Conservation (phyloP, 2,888 invertebrate genomes). For the Catocala nupta region DNA sequence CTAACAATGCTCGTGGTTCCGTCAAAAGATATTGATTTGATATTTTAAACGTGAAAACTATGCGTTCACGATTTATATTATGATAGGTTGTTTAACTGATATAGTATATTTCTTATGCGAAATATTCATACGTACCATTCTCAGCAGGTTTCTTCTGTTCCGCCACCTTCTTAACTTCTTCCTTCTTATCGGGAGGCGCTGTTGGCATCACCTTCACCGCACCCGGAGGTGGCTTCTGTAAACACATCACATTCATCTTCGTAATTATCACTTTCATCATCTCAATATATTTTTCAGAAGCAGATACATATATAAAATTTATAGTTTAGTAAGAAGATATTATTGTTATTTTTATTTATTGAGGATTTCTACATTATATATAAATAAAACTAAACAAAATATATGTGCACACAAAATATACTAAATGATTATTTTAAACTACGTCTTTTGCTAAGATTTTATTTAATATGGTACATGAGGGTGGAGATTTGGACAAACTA, state of each 20-base stretch:
- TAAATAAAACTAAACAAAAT: no score
- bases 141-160: slow-evolving; percentile 79
- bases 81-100: background rate
- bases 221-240: slow-evolving; percentile 92
- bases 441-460: background rate
- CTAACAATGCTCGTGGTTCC: no score
- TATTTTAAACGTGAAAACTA: no score
- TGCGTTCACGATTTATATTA: no score
- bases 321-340: no score
- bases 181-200: slow-evolving; percentile 88
- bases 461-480: no score
- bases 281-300: background rate
- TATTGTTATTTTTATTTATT: no score
- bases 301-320: background rate
- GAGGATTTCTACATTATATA: no score
- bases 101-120: background rate
- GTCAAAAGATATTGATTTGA: no score
- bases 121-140: slow-evolving; percentile 66
- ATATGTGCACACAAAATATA: background rate
- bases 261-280: background rate
- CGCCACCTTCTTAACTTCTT: slow-evolving; percentile 65
- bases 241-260: slow-evolving; percentile 51
- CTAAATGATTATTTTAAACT: slow-evolving; percentile 4
- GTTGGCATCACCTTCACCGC: slow-evolving; percentile 94
- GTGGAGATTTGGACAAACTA: no score